A percentile compares a stretch with the other conserved stretches of the same genome.
These are phyloP conservation scores for Brevipalpus yothersi DNA, from an alignment of 1,140 invertebrate species.

Conservation along the genomic window DNA sequence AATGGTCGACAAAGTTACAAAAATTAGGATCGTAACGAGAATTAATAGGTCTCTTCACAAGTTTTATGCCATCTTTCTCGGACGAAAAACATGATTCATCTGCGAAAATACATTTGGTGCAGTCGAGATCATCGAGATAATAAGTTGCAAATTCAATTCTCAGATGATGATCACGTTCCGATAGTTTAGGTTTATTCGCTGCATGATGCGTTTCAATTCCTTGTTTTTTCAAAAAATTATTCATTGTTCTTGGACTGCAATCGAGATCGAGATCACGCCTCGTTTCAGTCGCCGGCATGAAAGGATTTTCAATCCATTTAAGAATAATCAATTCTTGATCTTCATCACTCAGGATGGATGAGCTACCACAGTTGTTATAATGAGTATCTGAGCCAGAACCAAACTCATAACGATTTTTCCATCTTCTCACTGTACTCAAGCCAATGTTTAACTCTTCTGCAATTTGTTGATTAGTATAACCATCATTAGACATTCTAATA, in stretches of 20 bases:
- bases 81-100: not conserved
- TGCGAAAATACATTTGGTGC: not conserved
- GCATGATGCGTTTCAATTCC: not conserved
- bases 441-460: not conserved
- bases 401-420: not conserved
- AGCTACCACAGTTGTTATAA: not conserved
- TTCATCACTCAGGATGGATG: not conserved
- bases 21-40: not conserved
- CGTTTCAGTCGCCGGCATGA: not conserved
- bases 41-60: not conserved
- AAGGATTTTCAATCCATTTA: not conserved
- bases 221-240: not conserved
- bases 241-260: not conserved
- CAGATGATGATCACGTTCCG: not conserved
- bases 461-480: not conserved
- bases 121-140: not conserved
- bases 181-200: not conserved
- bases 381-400: not conserved
- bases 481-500: not conserved
- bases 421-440: not conserved
- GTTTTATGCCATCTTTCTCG: not conserved
- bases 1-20: not conserved
- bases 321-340: not conserved
- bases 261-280: not conserved
- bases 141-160: not conserved